Base-by-base conservation (phyloP, 2,888 invertebrate genomes). In the Tetranychus piercei region DNA sequence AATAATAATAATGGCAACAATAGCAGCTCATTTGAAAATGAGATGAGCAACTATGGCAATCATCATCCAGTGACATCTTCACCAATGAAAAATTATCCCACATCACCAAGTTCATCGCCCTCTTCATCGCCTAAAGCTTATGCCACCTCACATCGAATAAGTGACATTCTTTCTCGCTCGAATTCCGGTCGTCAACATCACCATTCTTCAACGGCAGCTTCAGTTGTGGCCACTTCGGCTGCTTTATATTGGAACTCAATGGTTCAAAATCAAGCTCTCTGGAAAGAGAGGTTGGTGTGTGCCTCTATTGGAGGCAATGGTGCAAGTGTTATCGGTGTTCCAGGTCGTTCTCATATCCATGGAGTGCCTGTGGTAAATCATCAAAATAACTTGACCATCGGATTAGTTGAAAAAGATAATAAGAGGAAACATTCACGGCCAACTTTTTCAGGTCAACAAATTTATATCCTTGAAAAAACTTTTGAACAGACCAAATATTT, bases 401-500 rank as follows among this genome's bases (percentile, higher is more conserved):
- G 76, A 74, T 23, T 18, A 22, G 67, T 75, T 64, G 76, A 76
- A n/a, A 76, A 76, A 74, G 76, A 76, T 65, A 75, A 74, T 85
- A 79, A 79, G 45, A 95, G 95, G 88, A 99, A 99, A 84, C 97
- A 99, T 87, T 97, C 97, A 82, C 86, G 99, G 83, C 99, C 99
- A 77, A 99, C 99, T 77, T 99, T 99, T 86, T 95, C 94, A 81
- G 99, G 99, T 55, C 97, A 99, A 84, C 99, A 99, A 87, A 99
- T 99, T 82, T 99, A 97, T 85, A 96, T 97, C 77, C 86, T 99
- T 82, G 99, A 99, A 86, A 96, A 97, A 86, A 99, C 97, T 77
- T 99, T 99, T 85, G 99, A 99, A 84, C 95, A 97, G 86, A 97
- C 97, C 80, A 97, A 99, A 86, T 99, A 99, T 86, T 87, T 99